Percentiles rank a stretch among this genome's conserved stretches.
phyloP scores from a whole-genome alignment of 2,888 invertebrate genomes.

The Tiphia femorata region DNA sequence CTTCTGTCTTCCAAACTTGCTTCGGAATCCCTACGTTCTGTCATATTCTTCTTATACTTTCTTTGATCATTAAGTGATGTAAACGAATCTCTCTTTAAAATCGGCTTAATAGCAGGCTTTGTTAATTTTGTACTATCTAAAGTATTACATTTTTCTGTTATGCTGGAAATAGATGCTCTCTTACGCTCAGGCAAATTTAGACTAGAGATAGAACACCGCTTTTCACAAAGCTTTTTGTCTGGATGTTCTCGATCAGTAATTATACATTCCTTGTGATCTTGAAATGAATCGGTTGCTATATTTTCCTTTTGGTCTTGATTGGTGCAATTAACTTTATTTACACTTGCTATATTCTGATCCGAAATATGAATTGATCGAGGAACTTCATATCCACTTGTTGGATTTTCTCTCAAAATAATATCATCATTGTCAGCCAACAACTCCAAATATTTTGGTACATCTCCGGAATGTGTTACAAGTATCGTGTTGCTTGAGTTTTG shows the following conservation, averaged over 20 bases:
- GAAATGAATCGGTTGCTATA: constrained; percentile 17
- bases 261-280: constrained; percentile 27
- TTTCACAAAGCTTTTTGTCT: constrained; percentile 36
- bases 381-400: constrained; percentile 76
- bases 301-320: constrained; percentile 20
- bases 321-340: constrained; percentile 15
- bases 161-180: constrained; percentile 48
- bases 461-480: constrained; percentile 37
- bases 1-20: constrained; percentile 53
- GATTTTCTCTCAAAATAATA: constrained; percentile 64
- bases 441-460: constrained; percentile 76
- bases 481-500: constrained; percentile 57
- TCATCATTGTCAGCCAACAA: constrained; percentile 73
- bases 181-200: constrained; percentile 54
- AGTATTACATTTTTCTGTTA: constrained; percentile 56
- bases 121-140: constrained; percentile 49
- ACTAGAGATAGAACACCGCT: constrained; percentile 57
- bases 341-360: constrained; percentile 33
- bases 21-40: constrained; percentile 48
- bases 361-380: constrained; percentile 69
- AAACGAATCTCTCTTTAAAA: constrained; percentile 53
- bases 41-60: constrained; percentile 20
- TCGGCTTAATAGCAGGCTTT: constrained; percentile 41
- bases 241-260: constrained; percentile 24
- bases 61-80: constrained; percentile 54